Evolutionary conservation across 2,888 invertebrate genomes (phyloP), one percentile per base, ranked within the genome.

Genomic region (Sesamia inferens): DNA sequence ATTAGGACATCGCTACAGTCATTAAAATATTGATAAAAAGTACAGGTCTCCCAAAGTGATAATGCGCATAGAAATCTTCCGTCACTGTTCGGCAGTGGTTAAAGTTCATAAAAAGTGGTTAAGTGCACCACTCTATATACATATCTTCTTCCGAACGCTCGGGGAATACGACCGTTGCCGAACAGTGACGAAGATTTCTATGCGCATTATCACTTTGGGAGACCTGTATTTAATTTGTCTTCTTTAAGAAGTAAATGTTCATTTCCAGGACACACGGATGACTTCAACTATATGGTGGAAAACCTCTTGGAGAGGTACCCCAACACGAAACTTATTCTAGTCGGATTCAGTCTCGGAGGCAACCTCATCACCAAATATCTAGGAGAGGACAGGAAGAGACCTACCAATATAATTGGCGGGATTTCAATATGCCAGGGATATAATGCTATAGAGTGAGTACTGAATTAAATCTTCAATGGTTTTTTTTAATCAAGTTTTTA

Each of bases 361-460:
- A 99, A 99, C 95, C 96, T 99, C 81, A 97, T 99, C 61, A 98
- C 99, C n/a, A 99, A 99, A 93, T 99, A 99, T 92, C 96, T 99
- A 92, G 99, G 99, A 55, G 99, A 99, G 94, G 97, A 97, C 24
- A 94, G 96, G 81, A 96, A 96, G 80, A 97, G 97, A 85, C 97
- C 98, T 2, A 87, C 95, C 22, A 97, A 97, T 89, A 97, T 99
- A 74, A 97, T 99, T 87, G 99, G 98, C 68, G 99, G 98, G 47
- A 97, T 99, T 87, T 99, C 99, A 51, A 98, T 99, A 89, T 99
- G 99, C 92, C 99, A 99, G 94, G 99, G 99, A 88, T 99, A 99
- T 93, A 98, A 98, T 93, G 99, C 99, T 61, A 97, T 98, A 78
- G 98, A 98, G 99, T 99, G 96, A 97, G 98, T 97, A 79, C 61